These are phyloP conservation scores for Tenebrosternarchus preto DNA, from an alignment of 2,113 vertebrate species.

Conservation along the genomic window DNA sequence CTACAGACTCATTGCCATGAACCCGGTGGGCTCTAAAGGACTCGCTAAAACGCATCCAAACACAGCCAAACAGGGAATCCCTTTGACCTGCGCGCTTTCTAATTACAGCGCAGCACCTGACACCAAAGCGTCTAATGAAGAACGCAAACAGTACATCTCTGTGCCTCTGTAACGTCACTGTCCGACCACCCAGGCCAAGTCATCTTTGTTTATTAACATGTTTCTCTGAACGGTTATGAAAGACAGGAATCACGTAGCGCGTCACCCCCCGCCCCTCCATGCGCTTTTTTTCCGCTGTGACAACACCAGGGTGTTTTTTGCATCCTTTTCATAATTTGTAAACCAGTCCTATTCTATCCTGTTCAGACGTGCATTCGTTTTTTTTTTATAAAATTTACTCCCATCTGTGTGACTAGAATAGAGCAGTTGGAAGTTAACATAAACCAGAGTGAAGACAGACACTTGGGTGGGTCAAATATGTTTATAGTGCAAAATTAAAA, in stretches of 20 bases:
- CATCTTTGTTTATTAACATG: constrained; percentile 57
- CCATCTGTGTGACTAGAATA: neutral
- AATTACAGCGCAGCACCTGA: constrained; percentile 68
- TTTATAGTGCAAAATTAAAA: neutral
- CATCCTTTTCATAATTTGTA: neutral
- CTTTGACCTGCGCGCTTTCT: constrained; percentile 68
- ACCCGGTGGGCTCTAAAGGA: constrained; percentile 58
- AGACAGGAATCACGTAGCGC: constrained; percentile 36
- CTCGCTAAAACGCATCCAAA: constrained; percentile 77
- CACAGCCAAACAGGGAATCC: constrained; percentile 57
- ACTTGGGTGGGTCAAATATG: no score
- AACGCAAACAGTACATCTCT: constrained; percentile 72
- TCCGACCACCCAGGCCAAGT: constrained; percentile 65
- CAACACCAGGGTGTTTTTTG: neutral
- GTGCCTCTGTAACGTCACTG: constrained; percentile 44
- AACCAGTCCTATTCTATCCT: neutral
- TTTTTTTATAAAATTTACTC: constrained; percentile 4
- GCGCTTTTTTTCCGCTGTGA: constrained; percentile 11
- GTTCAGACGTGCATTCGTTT: neutral
- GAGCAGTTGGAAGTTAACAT: no score
- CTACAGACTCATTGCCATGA: constrained; percentile 68
- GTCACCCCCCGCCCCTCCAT: constrained; percentile 36
- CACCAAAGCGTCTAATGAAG: constrained; percentile 77
- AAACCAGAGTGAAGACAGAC: no score
- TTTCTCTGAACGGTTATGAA: constrained; percentile 51